Evolutionary conservation across 2,888 invertebrate genomes (phyloP), one percentile per base, ranked within the genome.

Genomic region (Alviniconcha strummeri): DNA sequence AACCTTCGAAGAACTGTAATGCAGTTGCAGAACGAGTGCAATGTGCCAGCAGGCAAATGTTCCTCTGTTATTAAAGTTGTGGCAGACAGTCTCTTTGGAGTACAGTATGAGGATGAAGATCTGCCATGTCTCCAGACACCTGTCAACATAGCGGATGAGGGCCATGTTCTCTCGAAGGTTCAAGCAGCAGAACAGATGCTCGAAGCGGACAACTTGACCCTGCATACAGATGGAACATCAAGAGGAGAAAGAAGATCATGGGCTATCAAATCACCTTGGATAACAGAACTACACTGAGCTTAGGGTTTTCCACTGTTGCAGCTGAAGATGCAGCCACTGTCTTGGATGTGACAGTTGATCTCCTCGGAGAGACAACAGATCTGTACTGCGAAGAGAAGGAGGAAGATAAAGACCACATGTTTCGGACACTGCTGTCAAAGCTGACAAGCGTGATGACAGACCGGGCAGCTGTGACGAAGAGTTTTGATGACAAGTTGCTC

Each of bases 251-350:
- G n/a, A n/a, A n/a, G n/a, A n/a, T n/a, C n/a, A n/a, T n/a, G n/a
- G n/a, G n/a, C n/a, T n/a, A n/a, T n/a, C n/a, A n/a, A n/a, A n/a
- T n/a, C n/a, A n/a, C n/a, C n/a, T n/a, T n/a, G n/a, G n/a, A n/a
- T n/a, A n/a, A n/a, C n/a, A n/a, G n/a, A n/a, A n/a, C n/a, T n/a
- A 11, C 74, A 54, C 57, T 81, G 36, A 81, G 81, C 17, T 52
- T 81, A 9, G 81, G 81, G 6, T 81, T 74, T 71, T 72, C 81
- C 69, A 19, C 36, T 55, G 75, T 81, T 36, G 74, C 74, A 13
- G 9, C 74, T 19, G 74, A 81, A 74, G 57, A 81, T 56, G 60
- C 74, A 56, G 57, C 57, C n/a, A 81, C 81, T 7, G 55, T 81
- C 19, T 57, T 81, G 36, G 75, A 81, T 52, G 54, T 75, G 4